A percentile compares a stretch with the other conserved stretches of the same genome.
Evolutionary conservation across 2,888 invertebrate genomes (phyloP).

Genomic region (Chalcosyrphus nemorum): DNA sequence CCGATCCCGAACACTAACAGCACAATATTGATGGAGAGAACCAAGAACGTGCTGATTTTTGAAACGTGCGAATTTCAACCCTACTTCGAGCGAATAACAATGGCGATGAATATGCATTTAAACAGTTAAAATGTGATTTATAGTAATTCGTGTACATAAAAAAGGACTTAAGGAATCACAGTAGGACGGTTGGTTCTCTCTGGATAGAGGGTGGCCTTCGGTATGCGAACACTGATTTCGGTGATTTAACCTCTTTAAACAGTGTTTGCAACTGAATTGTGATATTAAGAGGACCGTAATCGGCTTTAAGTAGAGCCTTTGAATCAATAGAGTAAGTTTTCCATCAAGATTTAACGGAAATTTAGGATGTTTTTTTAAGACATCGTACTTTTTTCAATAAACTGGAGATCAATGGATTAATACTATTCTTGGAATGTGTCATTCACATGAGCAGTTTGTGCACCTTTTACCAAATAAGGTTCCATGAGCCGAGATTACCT

Average conservation of each 20-base stretch:
- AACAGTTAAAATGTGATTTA: constrained; percentile 39
- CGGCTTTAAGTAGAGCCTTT: background rate
- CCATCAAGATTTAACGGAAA: background rate
- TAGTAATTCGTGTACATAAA: constrained; percentile 33
- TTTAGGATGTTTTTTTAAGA: background rate
- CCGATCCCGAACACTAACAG: background rate
- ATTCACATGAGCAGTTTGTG: too few species aligned
- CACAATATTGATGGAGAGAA: background rate
- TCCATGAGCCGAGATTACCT: too few species aligned
- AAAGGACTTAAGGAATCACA: constrained; percentile 25
- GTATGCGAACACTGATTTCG: background rate
- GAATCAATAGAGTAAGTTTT: background rate
- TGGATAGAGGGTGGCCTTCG: too few species aligned
- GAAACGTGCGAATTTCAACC: constrained; percentile 25
- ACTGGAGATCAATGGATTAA: background rate
- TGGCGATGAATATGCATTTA: constrained; percentile 18
- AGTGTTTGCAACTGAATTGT: background rate
- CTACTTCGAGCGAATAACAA: constrained; percentile 4
- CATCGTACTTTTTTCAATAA: background rate
- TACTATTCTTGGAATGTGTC: too few species aligned
- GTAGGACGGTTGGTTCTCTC: background rate
- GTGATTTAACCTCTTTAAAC: background rate
- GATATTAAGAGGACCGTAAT: background rate
- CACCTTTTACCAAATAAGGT: too few species aligned
- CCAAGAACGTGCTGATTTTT: constrained; percentile 33